A percentile compares a stretch with the other conserved stretches of the same genome.
Evolutionary conservation across 2,888 invertebrate genomes (phyloP).

Genomic region (Piscicola geometra): DNA sequence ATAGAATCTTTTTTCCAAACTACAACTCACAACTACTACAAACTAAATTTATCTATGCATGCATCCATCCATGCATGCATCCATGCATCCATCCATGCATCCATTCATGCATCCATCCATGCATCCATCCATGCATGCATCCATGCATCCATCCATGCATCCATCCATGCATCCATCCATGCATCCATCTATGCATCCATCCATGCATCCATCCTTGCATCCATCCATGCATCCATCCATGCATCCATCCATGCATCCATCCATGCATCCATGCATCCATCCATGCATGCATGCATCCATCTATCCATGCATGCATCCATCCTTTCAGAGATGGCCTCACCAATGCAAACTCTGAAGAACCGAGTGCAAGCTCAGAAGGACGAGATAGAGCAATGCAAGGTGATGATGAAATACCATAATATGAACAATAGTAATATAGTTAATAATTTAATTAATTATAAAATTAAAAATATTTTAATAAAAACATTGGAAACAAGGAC

Average conservation of each 20-base stretch:
- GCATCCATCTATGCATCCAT: background rate
- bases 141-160: background rate
- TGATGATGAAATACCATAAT: background rate
- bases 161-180: background rate
- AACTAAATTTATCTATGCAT: too few relatives aligned
- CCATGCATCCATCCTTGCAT: background rate
- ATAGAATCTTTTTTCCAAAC: too few relatives aligned
- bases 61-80: too few relatives aligned
- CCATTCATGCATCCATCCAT: background rate
- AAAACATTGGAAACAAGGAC: too few relatives aligned
- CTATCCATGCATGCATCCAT: background rate
- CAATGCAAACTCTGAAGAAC: conserved; percentile 33
- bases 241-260: background rate
- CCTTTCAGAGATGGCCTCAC: background rate
- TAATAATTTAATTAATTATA: too few relatives aligned
- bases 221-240: background rate
- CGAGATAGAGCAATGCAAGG: conserved; percentile 34
- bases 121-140: background rate
- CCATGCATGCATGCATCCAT: background rate
- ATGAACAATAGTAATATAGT: too few relatives aligned
- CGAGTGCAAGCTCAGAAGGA: conserved; percentile 37
- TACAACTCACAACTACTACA: too few relatives aligned
- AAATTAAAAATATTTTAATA: too few relatives aligned
- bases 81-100: too few relatives aligned
- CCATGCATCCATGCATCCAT: background rate